These are phyloP conservation scores for Caenorhabditis brenneri DNA, from an alignment of 1,140 invertebrate genomes.

Conservation along the genomic window DNA sequence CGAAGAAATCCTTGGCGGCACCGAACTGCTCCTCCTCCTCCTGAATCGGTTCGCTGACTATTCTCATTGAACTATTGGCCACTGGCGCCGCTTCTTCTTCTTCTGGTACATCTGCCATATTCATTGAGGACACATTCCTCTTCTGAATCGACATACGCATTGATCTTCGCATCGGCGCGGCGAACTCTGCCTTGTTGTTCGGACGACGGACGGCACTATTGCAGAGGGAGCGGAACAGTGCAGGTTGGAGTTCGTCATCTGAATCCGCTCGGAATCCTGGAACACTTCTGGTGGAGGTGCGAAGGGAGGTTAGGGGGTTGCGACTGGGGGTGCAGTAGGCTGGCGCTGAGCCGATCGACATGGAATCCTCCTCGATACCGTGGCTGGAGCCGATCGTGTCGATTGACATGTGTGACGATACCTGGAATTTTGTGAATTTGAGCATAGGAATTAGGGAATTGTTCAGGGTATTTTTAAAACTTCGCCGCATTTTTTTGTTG, in stretches of 20 bases:
- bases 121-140: background rate
- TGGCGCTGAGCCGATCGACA: background rate
- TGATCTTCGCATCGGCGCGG: background rate
- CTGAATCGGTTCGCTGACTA: background rate
- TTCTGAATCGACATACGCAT: slow-evolving; percentile 17
- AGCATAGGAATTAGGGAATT: no score
- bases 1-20: background rate
- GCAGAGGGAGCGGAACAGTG: slow-evolving; percentile 16
- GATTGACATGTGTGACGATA: background rate
- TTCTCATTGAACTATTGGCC: background rate
- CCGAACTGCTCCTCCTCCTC: background rate
- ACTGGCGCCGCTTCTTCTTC: background rate
- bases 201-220: slow-evolving; percentile 13
- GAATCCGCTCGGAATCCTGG: background rate
- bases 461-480: no score
- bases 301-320: background rate
- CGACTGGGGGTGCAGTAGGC: background rate
- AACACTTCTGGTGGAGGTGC: background rate
- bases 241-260: background rate
- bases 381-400: slow-evolving; percentile 3
- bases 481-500: no score
- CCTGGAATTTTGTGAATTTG: no score
- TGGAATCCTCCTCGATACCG: background rate
- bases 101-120: slow-evolving; percentile 27
- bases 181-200: background rate